Evolutionary conservation across 2,797 vertebrate genomes (phyloP), one percentile per base, ranked within the genome.

Genomic region (Parambassis ranga): DNA sequence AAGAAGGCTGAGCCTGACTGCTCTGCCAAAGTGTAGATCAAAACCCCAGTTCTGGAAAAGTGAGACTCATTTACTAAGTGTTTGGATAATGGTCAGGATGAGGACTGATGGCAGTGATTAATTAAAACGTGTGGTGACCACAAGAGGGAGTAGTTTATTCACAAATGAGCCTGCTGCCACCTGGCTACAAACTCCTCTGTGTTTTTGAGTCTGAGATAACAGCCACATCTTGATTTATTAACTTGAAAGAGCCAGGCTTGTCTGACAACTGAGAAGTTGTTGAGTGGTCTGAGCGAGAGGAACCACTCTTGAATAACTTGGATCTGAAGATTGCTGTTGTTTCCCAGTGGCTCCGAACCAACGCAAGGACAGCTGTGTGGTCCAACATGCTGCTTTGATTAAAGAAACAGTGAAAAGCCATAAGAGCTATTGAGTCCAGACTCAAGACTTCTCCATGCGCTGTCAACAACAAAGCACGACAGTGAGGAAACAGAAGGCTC

Each of bases 301-400:
- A 71, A 73, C 69, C 58, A 16, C 26, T 64, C 47, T n/a, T 1
- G 14, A 42, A 62, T 53, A 28, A 59, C 57, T 60, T 51, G 64
- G 77, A 71, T 60, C 49, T 56, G 66, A 37, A 46, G 59, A 75
- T 70, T 57, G 73, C 50, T 63, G 66, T 73, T 81, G 58, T 87
- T 87, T 82, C 50, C 72, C 57, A 75, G 57, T 72, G 74, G 72
- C 66, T 76, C 36, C 48, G 14, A 75, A 75, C 61, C 55, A 69
- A 68, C 30, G 36, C 67, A 51, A 60, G 67, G 81, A 79, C 83
- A 82, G 75, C 79, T 87, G 87, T 86, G 84, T 83, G 84, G 87
- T 87, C 82, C 44, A 53, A 76, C 87, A 89, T 77, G 55, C 55
- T 79, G 88, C 20, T 86, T 77, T 61, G 70, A 90, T 92, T 89